Base-by-base conservation (phyloP, 1,140 invertebrate genomes). In the Bilobella aurantiaca region DNA sequence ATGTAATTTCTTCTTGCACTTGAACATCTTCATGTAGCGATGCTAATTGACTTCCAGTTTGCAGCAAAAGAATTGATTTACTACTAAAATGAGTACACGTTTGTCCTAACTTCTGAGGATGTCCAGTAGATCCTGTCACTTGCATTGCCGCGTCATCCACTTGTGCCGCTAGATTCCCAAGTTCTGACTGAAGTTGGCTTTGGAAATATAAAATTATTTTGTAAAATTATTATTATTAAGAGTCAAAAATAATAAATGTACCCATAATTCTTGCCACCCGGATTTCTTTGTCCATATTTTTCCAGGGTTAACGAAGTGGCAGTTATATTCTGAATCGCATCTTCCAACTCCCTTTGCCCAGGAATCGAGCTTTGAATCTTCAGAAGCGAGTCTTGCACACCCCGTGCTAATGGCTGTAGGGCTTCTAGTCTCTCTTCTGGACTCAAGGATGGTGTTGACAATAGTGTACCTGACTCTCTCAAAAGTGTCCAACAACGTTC, bases 311-410 rank as follows among this genome's bases (percentile, higher is more conserved):
- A 83, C 37, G 86, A 85, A 37, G 86, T 86, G 68, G 87, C 83
- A 60, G 85, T 87, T 61, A 97, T 93, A 65, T 83, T 85, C 66
- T 85, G 82, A 72, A 96, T 87, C 0, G 91, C 89, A 18, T 86
- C 82, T 75, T 96, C 92, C 1, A 97, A 86, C 75, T 95, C 93
- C 71, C 86, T 83, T 74, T 96, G 91, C 0, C 92, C 90, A 21
- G 68, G 63, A 65, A 71, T 64, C 8, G 71, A 71, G 18, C 32
- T 63, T 14, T 53, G 58, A 25, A 70, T 66, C 62, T 66, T 68
- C 49, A 73, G 73, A 21, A 83, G 82, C 1, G 87, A 83, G 64
- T 83, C 81, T 73, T 86, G 85, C 14, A 84, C 84, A 28, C 86
- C 85, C 61, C 82, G 79, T 30, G 82, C 80, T 5, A 89, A 77